A percentile compares a stretch with the other conserved stretches of the same genome.
phyloP scores from a whole-genome alignment of 2,797 vertebrate genomes.

The Eurystomus glaucurus region DNA sequence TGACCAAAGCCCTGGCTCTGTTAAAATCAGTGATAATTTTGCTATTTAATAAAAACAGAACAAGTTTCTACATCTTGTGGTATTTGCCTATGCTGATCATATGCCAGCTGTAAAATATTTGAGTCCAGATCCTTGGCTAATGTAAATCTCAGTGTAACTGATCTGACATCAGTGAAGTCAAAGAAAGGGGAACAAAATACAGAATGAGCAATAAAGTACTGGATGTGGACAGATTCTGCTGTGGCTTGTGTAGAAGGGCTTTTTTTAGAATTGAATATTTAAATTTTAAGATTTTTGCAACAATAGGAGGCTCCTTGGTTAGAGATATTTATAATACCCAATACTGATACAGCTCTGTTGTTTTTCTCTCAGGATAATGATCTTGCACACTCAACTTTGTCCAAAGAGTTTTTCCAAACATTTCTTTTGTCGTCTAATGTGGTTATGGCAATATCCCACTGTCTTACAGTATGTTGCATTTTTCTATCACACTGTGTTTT shows the following conservation, averaged over 20 bases:
- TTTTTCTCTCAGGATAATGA: too few species aligned
- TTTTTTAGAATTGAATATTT: not conserved
- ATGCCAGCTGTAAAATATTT: not conserved
- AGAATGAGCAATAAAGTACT: not conserved
- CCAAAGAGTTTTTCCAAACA: too few species aligned
- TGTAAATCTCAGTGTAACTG: not conserved
- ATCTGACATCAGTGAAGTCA: not conserved
- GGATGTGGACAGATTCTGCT: not conserved
- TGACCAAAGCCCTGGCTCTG: not conserved
- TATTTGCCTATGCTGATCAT: not conserved
- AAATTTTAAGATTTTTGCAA: not conserved
- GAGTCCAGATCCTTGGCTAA: not conserved
- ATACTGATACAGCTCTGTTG: not conserved
- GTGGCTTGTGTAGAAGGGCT: not conserved
- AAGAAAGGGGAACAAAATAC: not conserved
- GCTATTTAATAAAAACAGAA: not conserved
- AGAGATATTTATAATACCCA: not conserved
- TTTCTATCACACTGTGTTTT: too few species aligned
- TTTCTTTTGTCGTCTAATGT: too few species aligned
- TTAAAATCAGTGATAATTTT: not conserved
- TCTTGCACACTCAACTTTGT: too few species aligned
- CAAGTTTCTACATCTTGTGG: not conserved
- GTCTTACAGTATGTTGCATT: too few species aligned
- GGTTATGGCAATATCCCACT: too few species aligned
- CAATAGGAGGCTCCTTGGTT: not conserved